Conservation (phyloP, 1,140 invertebrate genomes). For the Drosophila ercepeae region DNA sequence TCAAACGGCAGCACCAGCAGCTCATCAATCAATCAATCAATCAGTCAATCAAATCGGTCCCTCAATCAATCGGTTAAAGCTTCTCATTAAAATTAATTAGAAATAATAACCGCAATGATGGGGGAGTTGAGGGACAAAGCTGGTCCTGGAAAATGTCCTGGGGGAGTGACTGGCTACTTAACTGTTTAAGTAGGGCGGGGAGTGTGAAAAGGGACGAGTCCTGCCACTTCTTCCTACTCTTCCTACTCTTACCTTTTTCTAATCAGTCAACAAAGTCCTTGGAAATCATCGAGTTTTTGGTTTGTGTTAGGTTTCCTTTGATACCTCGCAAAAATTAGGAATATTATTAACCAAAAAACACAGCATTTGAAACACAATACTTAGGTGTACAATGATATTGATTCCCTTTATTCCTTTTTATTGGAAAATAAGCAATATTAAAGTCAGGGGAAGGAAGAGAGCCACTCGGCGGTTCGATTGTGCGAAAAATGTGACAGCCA, state of each 20-base stretch:
- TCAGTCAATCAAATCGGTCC: conserved; percentile 13
- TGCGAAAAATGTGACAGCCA: conserved; percentile 39
- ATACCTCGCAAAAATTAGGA: too few relatives aligned
- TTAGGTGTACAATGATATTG: too few relatives aligned
- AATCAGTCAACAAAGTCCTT: conserved; percentile 52
- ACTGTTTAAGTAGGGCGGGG: background rate
- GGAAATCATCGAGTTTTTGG: too few relatives aligned
- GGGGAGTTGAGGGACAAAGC: too few relatives aligned
- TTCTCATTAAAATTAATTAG: conserved; percentile 66
- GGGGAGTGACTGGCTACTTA: background rate
- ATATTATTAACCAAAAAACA: too few relatives aligned
- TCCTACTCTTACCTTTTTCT: background rate
- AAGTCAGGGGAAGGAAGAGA: background rate
- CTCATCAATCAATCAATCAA: conserved; percentile 1
- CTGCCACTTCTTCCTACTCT: too few relatives aligned
- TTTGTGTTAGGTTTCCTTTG: too few relatives aligned
- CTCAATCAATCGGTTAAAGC: background rate
- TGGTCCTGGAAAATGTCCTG: background rate
- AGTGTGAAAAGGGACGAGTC: too few relatives aligned
- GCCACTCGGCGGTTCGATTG: conserved; percentile 43
- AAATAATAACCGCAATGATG: conserved; percentile 44
- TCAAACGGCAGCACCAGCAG: background rate
- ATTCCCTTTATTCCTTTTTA: too few relatives aligned
- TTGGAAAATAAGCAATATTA: too few relatives aligned
- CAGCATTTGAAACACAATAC: too few relatives aligned